phyloP scores from a whole-genome alignment of 2,797 vertebrate species.

The Enteromius radiatus region DNA sequence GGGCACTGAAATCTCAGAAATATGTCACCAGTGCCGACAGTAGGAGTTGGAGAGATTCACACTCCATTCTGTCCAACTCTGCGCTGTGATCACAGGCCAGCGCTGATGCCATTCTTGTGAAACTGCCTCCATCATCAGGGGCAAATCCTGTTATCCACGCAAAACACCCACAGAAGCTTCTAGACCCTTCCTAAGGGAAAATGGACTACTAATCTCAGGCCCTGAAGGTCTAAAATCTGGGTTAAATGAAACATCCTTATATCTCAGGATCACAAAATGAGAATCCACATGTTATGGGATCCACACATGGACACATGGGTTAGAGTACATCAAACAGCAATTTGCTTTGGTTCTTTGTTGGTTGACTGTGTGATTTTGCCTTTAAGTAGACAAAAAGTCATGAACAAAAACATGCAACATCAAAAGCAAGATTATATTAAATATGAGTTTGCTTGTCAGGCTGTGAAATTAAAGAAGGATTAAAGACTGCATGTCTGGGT shows the following conservation, averaged over 20 bases:
- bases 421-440: neutral
- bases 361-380: neutral
- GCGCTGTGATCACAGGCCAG: conserved; percentile 42
- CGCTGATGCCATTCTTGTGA: conserved; percentile 45
- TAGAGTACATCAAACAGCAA: neutral
- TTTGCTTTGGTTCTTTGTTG: neutral
- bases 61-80: conserved; percentile 39
- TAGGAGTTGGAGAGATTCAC: conserved; percentile 42
- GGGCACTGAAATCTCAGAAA: conserved; percentile 33
- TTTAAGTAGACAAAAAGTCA: neutral
- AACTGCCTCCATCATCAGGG: conserved; percentile 46
- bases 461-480: neutral
- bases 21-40: conserved; percentile 39
- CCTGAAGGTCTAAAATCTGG: conserved; percentile 22
- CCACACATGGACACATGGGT: conserved; percentile 1
- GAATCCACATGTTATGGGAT: conserved; percentile 10
- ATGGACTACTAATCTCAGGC: conserved; percentile 12
- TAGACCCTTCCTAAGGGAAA: conserved; percentile 14
- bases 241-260: conserved; percentile 20
- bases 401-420: neutral
- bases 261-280: too few species aligned
- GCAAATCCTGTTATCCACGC: conserved; percentile 53
- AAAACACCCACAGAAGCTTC: conserved; percentile 45
- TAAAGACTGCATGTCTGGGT: neutral
- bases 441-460: neutral